Base-by-base conservation (phyloP, 2,113 vertebrate species). In the Rhinoptilus africanus region DNA sequence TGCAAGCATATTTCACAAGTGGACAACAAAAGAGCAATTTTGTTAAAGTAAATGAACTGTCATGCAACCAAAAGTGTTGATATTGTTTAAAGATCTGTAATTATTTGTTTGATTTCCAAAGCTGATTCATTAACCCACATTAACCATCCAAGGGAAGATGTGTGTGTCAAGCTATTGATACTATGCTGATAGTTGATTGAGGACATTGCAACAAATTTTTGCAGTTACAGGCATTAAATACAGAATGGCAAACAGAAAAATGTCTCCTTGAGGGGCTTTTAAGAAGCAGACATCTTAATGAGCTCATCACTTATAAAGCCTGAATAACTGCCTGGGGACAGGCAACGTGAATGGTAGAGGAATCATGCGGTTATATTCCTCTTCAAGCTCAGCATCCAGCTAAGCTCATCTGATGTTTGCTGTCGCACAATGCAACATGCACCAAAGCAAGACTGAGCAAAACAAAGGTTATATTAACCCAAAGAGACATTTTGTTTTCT, bases 261-360 rank as follows among this genome's bases (percentile, higher is more conserved):
- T 59, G 59, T 92, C 64, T 92, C 95, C 87, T 63, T 21, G 47
- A 82, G 83, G 96, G 53, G 94, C 88, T 96, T 93, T 98, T 92
- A 97, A 96, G 95, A 91, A 97, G 77, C 76, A 95, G 85, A 96
- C 88, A 51, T 82, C 87, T 92, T 96, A 97, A 97, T 94, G 89
- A 97, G 80, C 80, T 97, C 89, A 98, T 97, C 89, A 91, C 71
- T 97, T 94, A 85, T 18, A 93, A 97, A 98, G 88, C 43, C 91
- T 92, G 88, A 96, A 96, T 94, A 94, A 64, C 91, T 92, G 92
- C 92, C 96, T 96, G 80, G 92, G 90, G 93, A 94, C 85, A 97
- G 92, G 73, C 43, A 76, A 73, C 26, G 41, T 76, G 85, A 97
- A 95, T 76, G 26, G 62, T 48, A 97, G 92, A 93, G n/a, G 35